Conservation (phyloP, 2,113 vertebrate genomes). For the Drymodes brunneopygia region DNA sequence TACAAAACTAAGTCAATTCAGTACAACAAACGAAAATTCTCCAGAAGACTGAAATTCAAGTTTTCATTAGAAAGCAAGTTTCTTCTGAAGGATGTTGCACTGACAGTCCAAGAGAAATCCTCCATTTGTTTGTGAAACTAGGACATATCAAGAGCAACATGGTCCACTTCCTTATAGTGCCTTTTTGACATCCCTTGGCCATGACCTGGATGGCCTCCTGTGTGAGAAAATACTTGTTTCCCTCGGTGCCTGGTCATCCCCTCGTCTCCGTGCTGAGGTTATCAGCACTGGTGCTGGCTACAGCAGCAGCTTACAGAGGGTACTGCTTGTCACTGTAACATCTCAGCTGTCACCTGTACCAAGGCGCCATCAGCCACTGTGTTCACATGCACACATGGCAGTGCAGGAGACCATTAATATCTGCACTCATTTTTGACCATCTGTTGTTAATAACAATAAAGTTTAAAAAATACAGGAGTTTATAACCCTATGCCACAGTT, state of each 20-base stretch:
- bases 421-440: not conserved
- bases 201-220: not conserved
- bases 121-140: not conserved
- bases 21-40: not conserved
- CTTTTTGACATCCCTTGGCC: not conserved
- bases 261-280: not conserved
- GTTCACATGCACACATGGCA: accelerated
- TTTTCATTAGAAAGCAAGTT: not conserved
- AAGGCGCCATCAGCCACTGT: not conserved
- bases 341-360: not conserved
- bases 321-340: not conserved
- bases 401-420: not conserved
- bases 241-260: not conserved
- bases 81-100: not conserved
- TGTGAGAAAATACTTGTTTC: not conserved
- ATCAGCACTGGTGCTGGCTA: not conserved
- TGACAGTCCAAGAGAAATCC: not conserved
- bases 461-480: not conserved
- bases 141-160: not conserved
- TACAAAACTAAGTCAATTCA: not conserved
- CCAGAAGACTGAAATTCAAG: not conserved
- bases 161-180: not conserved
- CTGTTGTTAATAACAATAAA: not conserved
- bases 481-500: not conserved
- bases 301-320: not conserved